These are phyloP conservation scores for Tetragonula clypearis DNA, from an alignment of 1,140 invertebrate species.

Conservation along the genomic window DNA sequence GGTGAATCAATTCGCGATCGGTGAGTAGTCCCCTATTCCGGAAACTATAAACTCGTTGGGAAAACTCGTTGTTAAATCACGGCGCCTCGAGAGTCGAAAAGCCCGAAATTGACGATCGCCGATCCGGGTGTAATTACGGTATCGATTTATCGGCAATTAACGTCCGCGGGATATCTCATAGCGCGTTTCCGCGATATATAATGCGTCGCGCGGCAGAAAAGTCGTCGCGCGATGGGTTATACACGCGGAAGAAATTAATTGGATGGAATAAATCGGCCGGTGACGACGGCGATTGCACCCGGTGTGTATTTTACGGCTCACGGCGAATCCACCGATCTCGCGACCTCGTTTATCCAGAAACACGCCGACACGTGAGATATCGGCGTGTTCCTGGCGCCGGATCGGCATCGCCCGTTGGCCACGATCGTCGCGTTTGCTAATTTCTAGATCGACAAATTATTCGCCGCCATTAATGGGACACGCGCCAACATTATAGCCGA, in stretches of 20 bases:
- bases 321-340: neutral
- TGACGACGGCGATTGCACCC: neutral
- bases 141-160: neutral
- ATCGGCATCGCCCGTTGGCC: neutral
- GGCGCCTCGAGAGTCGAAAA: neutral
- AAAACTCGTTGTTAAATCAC: too few species aligned
- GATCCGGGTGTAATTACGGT: neutral
- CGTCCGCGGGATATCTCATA: neutral
- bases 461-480: conserved; percentile 44
- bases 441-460: conserved; percentile 56
- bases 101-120: neutral
- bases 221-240: neutral
- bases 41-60: neutral
- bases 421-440: conserved; percentile 29
- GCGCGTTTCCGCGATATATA: neutral
- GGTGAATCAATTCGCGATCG: neutral
- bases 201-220: neutral
- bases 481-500: conserved; percentile 40
- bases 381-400: neutral
- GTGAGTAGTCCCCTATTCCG: neutral
- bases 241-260: conserved; percentile 21
- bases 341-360: conserved; percentile 41
- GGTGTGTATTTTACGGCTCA: conserved; percentile 37
- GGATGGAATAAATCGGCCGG: conserved; percentile 27
- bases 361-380: conserved; percentile 30